phyloP scores from a whole-genome alignment of 2,888 invertebrate genomes.

The Aphodius granarius region DNA sequence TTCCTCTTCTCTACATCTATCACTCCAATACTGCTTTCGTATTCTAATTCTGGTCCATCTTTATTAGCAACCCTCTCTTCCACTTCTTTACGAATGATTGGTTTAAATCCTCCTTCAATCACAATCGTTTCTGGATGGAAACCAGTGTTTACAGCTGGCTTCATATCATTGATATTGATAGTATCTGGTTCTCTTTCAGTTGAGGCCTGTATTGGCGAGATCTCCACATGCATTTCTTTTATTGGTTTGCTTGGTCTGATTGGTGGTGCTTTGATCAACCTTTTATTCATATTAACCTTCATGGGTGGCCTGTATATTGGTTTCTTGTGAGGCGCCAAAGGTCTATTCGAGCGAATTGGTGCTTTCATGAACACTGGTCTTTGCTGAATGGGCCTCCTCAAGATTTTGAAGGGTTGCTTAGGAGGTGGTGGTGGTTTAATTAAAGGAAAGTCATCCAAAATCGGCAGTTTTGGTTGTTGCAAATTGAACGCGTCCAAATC shows the following conservation, averaged over 20 bases:
- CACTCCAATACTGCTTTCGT: conserved; percentile 58
- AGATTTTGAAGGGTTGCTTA: conserved; percentile 4
- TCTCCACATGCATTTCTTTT: conserved; percentile 41
- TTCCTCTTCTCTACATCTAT: conserved; percentile 54
- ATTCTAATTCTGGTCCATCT: conserved; percentile 47
- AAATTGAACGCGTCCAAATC: conserved; percentile 8
- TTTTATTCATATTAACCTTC: conserved; percentile 24
- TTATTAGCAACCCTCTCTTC: conserved; percentile 57
- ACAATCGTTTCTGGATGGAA: conserved; percentile 81
- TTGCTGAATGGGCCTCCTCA: conserved; percentile 12
- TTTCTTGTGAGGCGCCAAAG: conserved; percentile 29
- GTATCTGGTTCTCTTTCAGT: conserved; percentile 45
- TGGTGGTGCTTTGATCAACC: conserved; percentile 19
- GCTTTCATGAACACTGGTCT: conserved; percentile 30
- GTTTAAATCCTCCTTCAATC: conserved; percentile 82
- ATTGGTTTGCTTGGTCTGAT: conserved; percentile 22
- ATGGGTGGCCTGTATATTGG: conserved; percentile 33
- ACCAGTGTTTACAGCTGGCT: conserved; percentile 71
- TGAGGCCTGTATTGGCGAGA: conserved; percentile 47
- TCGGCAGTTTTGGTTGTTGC: conserved; percentile 10
- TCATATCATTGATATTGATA: conserved; percentile 47
- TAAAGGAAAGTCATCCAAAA: not conserved
- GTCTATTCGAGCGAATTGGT: conserved; percentile 19
- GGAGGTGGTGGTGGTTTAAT: conserved; percentile 5
- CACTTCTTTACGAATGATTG: conserved; percentile 64